Evolutionary conservation across 2,113 vertebrate genomes (phyloP), one percentile per base, ranked within the genome.

Genomic region (Psilopsiagon aurifrons): DNA sequence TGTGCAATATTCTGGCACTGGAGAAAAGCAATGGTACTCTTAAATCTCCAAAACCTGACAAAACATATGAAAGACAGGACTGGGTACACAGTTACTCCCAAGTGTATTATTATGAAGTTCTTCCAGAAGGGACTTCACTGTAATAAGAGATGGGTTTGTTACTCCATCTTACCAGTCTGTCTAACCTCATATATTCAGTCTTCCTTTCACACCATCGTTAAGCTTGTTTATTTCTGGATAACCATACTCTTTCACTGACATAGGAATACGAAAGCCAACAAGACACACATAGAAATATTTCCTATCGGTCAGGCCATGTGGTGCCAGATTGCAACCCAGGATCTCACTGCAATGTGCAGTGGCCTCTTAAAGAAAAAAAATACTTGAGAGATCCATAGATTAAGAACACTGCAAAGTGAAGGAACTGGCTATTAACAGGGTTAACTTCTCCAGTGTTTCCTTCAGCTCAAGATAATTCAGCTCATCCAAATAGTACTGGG

Each of bases 41-140:
- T 79, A 77, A 81, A 89, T 85, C 77, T 82, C 64, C 10, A 35
- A 93, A 93, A 91, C 27, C 62, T 66, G 54, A 81, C 54, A 90
- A 93, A 96, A 89, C 29, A 43, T 37, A 69, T 73, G 69, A 94
- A 92, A 94, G 79, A 69, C 77, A 89, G 66, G 27, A 60, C 20
- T 28, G 33, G 27, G 24, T 70, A 70, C 79, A 69, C n/a, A 76
- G 75, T 70, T 44, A 64, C 51, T 95, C 75, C 39, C 80, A 39
- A 81, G 52, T 82, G 83, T 76, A 63, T 54, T 89, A 75, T 64
- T 95, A 86, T 51, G 44, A 91, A 92, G 80, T 90, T 86, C 84
- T 92, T 88, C 81, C 78, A 86, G 93, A 86, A 76, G 22, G n/a
- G 24, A 85, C 78, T 86, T 93, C 77, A 57, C 31, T 63, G 67